phyloP scores from a whole-genome alignment of 2,888 invertebrate species.

The Drosophila subsilvestris region DNA sequence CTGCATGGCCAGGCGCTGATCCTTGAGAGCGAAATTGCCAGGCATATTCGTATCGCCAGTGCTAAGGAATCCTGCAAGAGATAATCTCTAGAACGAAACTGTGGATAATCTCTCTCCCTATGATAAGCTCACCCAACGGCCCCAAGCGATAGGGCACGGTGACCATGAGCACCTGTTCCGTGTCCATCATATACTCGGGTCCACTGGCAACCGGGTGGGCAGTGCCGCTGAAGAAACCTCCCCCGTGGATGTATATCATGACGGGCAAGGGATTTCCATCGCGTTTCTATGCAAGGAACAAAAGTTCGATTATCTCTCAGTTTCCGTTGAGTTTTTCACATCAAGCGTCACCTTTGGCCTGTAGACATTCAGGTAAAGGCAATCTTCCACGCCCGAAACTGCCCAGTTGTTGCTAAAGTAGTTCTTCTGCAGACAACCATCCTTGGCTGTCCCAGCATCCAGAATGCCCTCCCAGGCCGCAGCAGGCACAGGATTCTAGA shows the following conservation, averaged over 20 bases:
- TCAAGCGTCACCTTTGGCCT: slow-evolving; percentile 72
- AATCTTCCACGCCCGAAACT: slow-evolving; percentile 84
- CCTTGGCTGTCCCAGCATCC: slow-evolving; percentile 79
- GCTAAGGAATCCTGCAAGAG: slow-evolving; percentile 82
- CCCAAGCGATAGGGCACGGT: slow-evolving; percentile 83
- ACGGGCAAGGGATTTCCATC: slow-evolving; percentile 77
- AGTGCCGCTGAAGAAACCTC: slow-evolving; percentile 84
- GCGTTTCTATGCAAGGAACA: slow-evolving; percentile 17
- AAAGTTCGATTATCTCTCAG: not conserved
- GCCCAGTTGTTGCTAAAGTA: slow-evolving; percentile 68
- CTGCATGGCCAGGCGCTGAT: slow-evolving; percentile 84
- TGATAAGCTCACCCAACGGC: slow-evolving; percentile 64
- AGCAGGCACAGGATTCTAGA: slow-evolving; percentile 76
- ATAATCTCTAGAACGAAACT: not conserved
- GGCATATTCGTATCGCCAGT: slow-evolving; percentile 84
- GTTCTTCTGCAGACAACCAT: slow-evolving; percentile 84
- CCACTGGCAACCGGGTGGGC: slow-evolving; percentile 81
- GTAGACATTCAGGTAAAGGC: slow-evolving; percentile 85
- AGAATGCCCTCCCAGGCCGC: slow-evolving; percentile 64
- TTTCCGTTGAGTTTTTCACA: not conserved
- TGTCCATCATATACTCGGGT: slow-evolving; percentile 85
- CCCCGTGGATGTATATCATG: slow-evolving; percentile 85
- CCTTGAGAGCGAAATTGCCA: slow-evolving; percentile 85
- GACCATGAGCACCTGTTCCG: slow-evolving; percentile 82
- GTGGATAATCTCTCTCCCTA: not conserved